Conservation (phyloP, 2,797 vertebrate species). For the Gadopsis marmoratus region DNA sequence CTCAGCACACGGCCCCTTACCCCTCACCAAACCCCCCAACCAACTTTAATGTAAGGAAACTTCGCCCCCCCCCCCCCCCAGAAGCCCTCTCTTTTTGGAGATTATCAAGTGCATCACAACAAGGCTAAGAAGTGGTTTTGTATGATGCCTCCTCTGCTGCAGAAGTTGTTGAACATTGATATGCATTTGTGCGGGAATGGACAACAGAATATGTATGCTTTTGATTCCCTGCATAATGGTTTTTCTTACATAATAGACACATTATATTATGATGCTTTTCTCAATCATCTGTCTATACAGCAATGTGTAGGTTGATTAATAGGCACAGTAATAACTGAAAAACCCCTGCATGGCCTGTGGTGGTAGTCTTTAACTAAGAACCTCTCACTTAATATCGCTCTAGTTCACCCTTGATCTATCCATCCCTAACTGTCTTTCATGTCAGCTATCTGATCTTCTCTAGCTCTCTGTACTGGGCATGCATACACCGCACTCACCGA, state of each 20-base stretch:
- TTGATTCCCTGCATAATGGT: slow-evolving; percentile 14
- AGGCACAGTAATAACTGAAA: slow-evolving; percentile 53
- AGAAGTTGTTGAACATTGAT: slow-evolving; percentile 38
- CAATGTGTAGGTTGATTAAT: slow-evolving; percentile 56
- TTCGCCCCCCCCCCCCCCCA: slow-evolving; percentile 30
- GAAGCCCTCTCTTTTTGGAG: slow-evolving; percentile 7
- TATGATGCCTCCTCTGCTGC: slow-evolving; percentile 9
- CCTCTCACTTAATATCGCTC: slow-evolving; percentile 64
- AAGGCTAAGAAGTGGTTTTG: slow-evolving; percentile 8
- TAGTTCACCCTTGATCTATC: slow-evolving; percentile 71
- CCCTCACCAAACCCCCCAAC: slow-evolving; percentile 75
- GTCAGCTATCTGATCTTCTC: slow-evolving; percentile 71
- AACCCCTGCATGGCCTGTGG: slow-evolving; percentile 55
- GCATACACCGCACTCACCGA: slow-evolving; percentile 32
- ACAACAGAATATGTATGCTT: slow-evolving; percentile 20
- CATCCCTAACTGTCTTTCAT: slow-evolving; percentile 70
- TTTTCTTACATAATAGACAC: slow-evolving; percentile 29
- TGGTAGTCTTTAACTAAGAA: slow-evolving; percentile 70
- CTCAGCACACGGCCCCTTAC: slow-evolving; percentile 40
- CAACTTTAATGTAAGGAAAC: slow-evolving; percentile 84
- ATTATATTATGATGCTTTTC: slow-evolving; percentile 25
- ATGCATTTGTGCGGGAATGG: slow-evolving; percentile 38
- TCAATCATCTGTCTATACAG: slow-evolving; percentile 30
- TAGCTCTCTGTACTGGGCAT: slow-evolving; percentile 34
- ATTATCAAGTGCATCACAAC: slow-evolving; percentile 23